phyloP scores from a whole-genome alignment of 2,113 vertebrate species.

The Triplophysa rosa region DNA sequence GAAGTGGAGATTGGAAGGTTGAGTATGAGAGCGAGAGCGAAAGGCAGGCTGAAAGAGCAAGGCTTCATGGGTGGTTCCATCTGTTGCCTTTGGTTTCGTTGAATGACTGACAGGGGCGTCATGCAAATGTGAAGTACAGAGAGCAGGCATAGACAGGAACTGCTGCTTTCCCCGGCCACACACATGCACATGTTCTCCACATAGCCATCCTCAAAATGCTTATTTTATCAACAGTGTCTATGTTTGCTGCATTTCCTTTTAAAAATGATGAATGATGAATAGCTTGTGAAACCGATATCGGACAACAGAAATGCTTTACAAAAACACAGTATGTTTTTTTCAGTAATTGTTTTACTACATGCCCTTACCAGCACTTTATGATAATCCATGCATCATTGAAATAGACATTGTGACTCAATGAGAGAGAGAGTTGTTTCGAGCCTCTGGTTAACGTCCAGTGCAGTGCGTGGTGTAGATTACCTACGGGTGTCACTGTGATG shows the following conservation, averaged over 20 bases:
- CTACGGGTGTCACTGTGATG: slow-evolving; percentile 74
- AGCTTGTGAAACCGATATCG: slow-evolving; percentile 11
- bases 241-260: not conserved
- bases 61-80: slow-evolving; percentile 68
- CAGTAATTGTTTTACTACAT: too few species aligned
- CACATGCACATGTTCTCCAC: slow-evolving; percentile 24
- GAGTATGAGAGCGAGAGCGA: slow-evolving; percentile 20
- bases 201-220: slow-evolving; percentile 8
- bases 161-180: slow-evolving; percentile 45
- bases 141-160: slow-evolving; percentile 56
- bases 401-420: not conserved
- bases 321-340: too few species aligned
- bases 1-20: slow-evolving; percentile 44
- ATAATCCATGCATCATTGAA: not conserved
- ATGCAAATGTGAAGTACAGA: slow-evolving; percentile 58
- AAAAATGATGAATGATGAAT: slow-evolving; percentile 21
- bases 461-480: slow-evolving; percentile 68
- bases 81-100: slow-evolving; percentile 53
- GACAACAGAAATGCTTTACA: slow-evolving; percentile 1
- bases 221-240: not conserved
- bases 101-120: slow-evolving; percentile 69
- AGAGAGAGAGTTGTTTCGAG: not conserved
- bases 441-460: slow-evolving; percentile 47
- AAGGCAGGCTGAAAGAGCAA: slow-evolving; percentile 23
- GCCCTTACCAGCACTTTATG: not conserved